Conservation (phyloP, 92 coral and sea anemone genomes). For the Isaurus tuberculatus region DNA sequence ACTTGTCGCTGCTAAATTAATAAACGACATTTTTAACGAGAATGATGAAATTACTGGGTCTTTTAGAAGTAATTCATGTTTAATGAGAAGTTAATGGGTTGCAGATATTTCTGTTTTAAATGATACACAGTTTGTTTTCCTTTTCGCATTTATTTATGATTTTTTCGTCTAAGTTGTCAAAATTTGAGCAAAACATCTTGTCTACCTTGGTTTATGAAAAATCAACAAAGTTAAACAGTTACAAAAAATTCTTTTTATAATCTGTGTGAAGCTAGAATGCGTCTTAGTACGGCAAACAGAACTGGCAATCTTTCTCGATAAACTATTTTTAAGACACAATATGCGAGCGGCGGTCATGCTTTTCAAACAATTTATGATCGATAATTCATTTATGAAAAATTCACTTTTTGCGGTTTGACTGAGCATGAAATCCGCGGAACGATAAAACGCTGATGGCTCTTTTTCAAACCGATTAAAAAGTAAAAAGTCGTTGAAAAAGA, state of each 20-base stretch:
- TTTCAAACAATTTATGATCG: conserved; percentile 34
- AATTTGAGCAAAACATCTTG: not conserved
- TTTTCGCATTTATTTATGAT: not conserved
- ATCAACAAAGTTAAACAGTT: not conserved
- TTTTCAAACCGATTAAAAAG: not conserved
- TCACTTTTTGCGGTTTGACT: conserved; percentile 42
- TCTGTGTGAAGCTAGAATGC: not conserved
- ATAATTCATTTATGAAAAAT: conserved; percentile 39
- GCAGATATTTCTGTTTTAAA: conserved; percentile 49
- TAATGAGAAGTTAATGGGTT: conserved; percentile 64
- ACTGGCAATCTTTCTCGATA: not conserved
- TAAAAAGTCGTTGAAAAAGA: not conserved
- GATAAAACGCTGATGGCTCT: conserved; percentile 3
- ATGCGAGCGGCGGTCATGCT: conserved; percentile 35
- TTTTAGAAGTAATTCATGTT: conserved; percentile 61
- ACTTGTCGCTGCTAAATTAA: conserved; percentile 35
- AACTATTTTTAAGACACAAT: not conserved
- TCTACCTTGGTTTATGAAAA: not conserved
- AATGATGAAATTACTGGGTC: conserved; percentile 57
- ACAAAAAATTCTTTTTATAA: not conserved
- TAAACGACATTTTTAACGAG: conserved; percentile 53
- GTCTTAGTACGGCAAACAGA: not conserved
- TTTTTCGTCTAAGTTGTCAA: not conserved
- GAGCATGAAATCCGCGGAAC: conserved; percentile 1
- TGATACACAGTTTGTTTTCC: conserved; percentile 27